Percentiles rank a stretch among this genome's conserved stretches.
Conservation (phyloP, 2,888 invertebrate genomes). For the Oscheius sp. region DNA sequence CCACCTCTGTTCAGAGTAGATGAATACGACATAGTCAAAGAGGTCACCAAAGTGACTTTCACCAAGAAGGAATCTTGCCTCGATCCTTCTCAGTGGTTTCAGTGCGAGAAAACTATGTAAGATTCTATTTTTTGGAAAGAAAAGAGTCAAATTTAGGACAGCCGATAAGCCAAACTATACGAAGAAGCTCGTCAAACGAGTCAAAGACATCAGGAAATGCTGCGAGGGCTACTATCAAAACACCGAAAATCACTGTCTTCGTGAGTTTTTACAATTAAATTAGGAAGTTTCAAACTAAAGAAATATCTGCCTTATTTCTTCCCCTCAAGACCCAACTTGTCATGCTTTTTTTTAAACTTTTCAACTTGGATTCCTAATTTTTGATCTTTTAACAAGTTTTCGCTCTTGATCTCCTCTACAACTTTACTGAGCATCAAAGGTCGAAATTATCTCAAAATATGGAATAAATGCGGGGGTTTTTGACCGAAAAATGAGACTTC, state of each 20-base stretch:
- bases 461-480: too few species aligned
- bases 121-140: not conserved
- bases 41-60: conserved; percentile 35
- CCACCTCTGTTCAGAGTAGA: conserved; percentile 44
- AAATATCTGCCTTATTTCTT: too few species aligned
- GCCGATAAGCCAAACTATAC: conserved; percentile 78
- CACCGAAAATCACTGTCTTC: conserved; percentile 55
- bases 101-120: conserved; percentile 55
- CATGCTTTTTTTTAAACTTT: too few species aligned
- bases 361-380: too few species aligned
- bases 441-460: too few species aligned
- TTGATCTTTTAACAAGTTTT: too few species aligned
- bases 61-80: conserved; percentile 53
- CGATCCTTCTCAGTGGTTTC: conserved; percentile 55
- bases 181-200: conserved; percentile 58
- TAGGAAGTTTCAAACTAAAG: too few species aligned
- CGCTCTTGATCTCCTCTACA: too few species aligned
- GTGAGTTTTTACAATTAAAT: conserved; percentile 37
- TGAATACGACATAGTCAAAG: conserved; percentile 47
- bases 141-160: conserved; percentile 38
- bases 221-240: conserved; percentile 67
- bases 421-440: too few species aligned
- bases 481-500: too few species aligned
- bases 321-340: too few species aligned
- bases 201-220: conserved; percentile 58